Evolutionary conservation across 2,888 invertebrate species (phyloP).

Genomic region (Cantharis nigra): DNA sequence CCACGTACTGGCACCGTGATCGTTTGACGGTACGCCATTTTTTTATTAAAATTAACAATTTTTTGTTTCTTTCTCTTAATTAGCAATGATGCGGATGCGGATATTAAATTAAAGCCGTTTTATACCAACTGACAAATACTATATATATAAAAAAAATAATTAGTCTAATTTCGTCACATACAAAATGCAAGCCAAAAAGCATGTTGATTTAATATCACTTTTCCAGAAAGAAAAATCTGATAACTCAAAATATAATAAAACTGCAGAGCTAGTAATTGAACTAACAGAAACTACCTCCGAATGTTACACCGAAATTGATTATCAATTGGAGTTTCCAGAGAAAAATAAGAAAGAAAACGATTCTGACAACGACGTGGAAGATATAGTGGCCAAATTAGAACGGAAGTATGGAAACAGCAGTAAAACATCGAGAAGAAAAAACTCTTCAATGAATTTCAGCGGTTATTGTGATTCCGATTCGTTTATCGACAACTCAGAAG

Average conservation of each 20-base stretch:
- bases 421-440: not conserved
- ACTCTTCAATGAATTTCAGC: too few species aligned
- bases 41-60: too few species aligned
- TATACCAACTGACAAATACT: too few species aligned
- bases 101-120: too few species aligned
- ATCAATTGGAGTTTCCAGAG: not conserved
- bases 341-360: too few species aligned
- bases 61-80: too few species aligned
- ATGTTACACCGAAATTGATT: not conserved
- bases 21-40: constrained; percentile 59
- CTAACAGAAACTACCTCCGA: not conserved
- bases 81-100: too few species aligned
- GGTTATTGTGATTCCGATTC: not conserved
- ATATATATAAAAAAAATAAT: too few species aligned
- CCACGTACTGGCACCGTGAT: constrained; percentile 62
- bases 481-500: not conserved
- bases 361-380: not conserved
- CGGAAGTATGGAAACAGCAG: not conserved
- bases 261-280: not conserved
- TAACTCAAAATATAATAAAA: not conserved
- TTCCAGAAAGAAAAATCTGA: not conserved
- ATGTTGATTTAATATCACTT: not conserved
- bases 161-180: too few species aligned
- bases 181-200: not conserved
- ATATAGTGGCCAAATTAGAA: not conserved